Percentiles rank a stretch among this genome's conserved stretches.
Conservation (phyloP, 2,888 invertebrate genomes). For the Fragum fragum region DNA sequence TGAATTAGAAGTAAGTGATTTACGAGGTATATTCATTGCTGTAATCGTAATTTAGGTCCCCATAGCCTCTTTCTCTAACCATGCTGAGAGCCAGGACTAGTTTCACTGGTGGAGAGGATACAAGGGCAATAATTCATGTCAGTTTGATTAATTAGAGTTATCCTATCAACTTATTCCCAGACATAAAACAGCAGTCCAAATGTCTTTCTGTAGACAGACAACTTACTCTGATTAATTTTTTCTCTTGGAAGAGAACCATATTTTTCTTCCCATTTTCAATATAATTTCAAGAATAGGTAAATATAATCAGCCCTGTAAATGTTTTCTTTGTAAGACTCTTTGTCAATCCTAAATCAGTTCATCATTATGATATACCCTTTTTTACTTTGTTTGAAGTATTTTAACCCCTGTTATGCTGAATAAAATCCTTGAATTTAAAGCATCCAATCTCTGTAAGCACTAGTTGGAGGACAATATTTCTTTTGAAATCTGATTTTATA, state of each 20-base stretch:
- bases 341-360: no score
- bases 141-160: conserved; percentile 12
- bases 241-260: conserved; percentile 3
- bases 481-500: no score
- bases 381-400: no score
- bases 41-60: conserved; percentile 16
- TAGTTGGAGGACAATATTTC: no score
- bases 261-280: background rate
- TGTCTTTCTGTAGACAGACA: conserved; percentile 13
- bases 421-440: no score
- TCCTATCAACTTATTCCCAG: conserved; percentile 25
- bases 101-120: background rate
- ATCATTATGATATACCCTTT: no score
- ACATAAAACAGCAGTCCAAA: conserved; percentile 23
- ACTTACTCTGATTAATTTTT: conserved; percentile 10
- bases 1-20: conserved; percentile 6
- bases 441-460: no score
- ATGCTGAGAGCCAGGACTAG: conserved; percentile 5
- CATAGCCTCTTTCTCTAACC: background rate
- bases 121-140: conserved; percentile 22
- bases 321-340: background rate
- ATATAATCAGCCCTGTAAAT: background rate
- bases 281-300: background rate
- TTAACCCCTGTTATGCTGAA: no score
- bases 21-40: background rate